Base-by-base conservation (phyloP, 2,113 vertebrate genomes). In the Probosciger aterrimus region DNA sequence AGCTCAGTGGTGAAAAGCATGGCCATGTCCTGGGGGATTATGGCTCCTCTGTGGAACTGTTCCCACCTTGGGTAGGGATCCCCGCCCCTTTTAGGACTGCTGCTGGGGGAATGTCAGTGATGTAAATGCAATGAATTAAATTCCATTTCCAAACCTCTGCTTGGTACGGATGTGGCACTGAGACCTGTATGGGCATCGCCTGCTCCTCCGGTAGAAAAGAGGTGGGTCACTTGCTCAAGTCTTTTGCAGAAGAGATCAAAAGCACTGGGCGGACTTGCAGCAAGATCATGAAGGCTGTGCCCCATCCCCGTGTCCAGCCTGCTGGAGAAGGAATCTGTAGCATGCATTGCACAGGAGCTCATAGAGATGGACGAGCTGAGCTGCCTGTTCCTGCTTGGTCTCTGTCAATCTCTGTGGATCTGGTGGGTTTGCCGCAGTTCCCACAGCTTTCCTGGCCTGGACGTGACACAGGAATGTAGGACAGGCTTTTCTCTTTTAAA, bases 151-250 rank as follows among this genome's bases (percentile, higher is more conserved):
- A 53, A 79, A 46, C 17, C 14, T 76, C 28, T 73, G 39, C 63
- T 86, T 83, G 4, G 1, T 46, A 10, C 12, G 52, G 30, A 6
- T 68, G 76, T 25, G 12, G 31, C 44, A 18, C n/a, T 33, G 23
- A 79, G 57, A 13, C 33, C 17, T 43, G 1, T 4, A 3, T 19
- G 33, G 49, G 25, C 60, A 60, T 50, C 2, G 0, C 67, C 47
- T 46, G 33, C 30, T 73, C 11, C 30, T 77, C 31, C 13, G 14
- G 10, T 7, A 65, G 68, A 57, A 59, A 35, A 24, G 57, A 64
- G 47, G 8, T 59, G 47, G 14, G 19, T 33, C 2, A 3, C 31
- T 90, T 0, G 0, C 22, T 73, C 0, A 1, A 10, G 19, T 33
- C 43, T 83, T 83, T 77, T 18, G 30, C 25, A 74, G 71, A 15